These are phyloP conservation scores for Thalassarche chlororhynchos DNA, from an alignment of 2,113 vertebrate species.

Conservation along the genomic window DNA sequence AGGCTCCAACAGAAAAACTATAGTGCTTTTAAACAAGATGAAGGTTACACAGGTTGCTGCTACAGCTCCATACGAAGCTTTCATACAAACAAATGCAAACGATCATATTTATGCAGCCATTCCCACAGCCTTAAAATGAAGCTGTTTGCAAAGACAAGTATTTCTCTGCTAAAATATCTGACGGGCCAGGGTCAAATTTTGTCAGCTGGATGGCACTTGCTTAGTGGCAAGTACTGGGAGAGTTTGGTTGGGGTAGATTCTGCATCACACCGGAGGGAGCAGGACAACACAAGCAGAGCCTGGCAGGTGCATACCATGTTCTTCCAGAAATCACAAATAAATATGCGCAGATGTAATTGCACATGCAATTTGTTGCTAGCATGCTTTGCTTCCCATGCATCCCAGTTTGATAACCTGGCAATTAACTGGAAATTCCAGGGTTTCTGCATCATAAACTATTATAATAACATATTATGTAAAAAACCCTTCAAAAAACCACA, in stretches of 20 bases:
- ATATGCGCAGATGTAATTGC: not conserved
- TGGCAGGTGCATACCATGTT: not conserved
- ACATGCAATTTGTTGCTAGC: not conserved
- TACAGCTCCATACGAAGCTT: not conserved
- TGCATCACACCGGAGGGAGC: not conserved
- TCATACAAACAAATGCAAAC: not conserved
- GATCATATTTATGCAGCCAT: not conserved
- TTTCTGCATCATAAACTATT: not conserved
- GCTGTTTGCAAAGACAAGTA: not conserved
- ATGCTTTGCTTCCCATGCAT: not conserved
- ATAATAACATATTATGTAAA: not conserved
- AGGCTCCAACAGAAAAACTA: not conserved
- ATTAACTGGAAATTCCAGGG: not conserved
- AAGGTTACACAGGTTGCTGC: not conserved
- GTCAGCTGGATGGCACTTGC: not conserved
- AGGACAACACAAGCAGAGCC: not conserved
- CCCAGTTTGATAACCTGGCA: not conserved
- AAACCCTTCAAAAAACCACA: not conserved
- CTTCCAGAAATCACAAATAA: not conserved
- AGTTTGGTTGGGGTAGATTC: not conserved
- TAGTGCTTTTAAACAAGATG: not conserved
- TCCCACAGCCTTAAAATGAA: not conserved
- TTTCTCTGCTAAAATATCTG: not conserved
- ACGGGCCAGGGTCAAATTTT: not conserved
- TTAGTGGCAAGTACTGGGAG: not conserved